Percentiles rank a stretch among this genome's conserved stretches.
Conservation (phyloP, 2,888 invertebrate species). For the Xylocampa areola region DNA sequence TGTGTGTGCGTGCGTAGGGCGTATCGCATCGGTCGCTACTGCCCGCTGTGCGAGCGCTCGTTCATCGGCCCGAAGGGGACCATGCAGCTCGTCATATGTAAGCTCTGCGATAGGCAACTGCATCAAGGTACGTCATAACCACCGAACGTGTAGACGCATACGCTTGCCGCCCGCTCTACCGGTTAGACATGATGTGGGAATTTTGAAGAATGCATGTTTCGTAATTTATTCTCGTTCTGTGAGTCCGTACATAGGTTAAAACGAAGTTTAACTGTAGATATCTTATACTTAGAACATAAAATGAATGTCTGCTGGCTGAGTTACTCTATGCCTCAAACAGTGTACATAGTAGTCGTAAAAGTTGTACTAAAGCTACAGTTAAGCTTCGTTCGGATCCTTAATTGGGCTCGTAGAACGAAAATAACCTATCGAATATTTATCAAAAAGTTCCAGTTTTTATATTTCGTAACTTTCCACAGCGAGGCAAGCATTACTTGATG, state of each 20-base stretch:
- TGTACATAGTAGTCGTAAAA: too few relatives aligned
- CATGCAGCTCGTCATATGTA: conserved; percentile 91
- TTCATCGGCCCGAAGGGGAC: conserved; percentile 92
- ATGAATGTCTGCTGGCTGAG: too few relatives aligned
- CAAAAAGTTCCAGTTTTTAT: not conserved
- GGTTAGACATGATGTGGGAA: conserved; percentile 44
- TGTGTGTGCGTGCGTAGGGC: conserved; percentile 89
- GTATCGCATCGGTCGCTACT: conserved; percentile 93
- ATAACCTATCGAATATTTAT: not conserved
- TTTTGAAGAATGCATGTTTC: conserved; percentile 31
- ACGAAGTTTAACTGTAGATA: conserved; percentile 16
- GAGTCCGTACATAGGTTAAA: conserved; percentile 2
- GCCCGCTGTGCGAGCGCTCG: conserved; percentile 92
- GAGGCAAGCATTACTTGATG: not conserved
- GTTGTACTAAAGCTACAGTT: not conserved
- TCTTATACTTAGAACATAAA: not conserved
- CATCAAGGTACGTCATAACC: conserved; percentile 88
- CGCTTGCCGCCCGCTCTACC: conserved; percentile 51
- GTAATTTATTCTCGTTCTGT: conserved; percentile 9
- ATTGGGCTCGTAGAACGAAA: conserved; percentile 11
- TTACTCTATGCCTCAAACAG: too few relatives aligned
- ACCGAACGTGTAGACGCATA: conserved; percentile 68
- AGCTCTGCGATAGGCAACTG: conserved; percentile 90
- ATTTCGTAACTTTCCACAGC: not conserved
- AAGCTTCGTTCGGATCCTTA: conserved; percentile 21